Conservation (phyloP, 2,113 vertebrate genomes). For the Corydoras sp. region DNA sequence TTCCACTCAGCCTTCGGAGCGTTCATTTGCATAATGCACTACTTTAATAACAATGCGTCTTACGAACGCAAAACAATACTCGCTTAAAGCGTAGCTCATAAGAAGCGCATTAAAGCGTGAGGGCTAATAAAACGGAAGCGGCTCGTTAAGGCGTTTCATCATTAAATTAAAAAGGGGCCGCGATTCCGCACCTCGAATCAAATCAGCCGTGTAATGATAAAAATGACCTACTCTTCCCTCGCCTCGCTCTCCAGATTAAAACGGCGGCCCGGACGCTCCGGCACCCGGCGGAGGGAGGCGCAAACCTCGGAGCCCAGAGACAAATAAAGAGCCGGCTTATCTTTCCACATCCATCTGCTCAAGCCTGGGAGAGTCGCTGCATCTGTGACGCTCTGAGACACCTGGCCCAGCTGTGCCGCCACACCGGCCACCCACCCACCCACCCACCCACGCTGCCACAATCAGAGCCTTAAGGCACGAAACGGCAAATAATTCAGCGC, state of each 20-base stretch:
- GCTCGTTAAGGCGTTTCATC: constrained; percentile 4
- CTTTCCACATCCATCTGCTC: constrained; percentile 23
- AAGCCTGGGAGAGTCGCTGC: constrained; percentile 4
- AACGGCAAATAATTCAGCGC: no score
- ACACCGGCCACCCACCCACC: neutral
- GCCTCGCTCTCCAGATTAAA: neutral
- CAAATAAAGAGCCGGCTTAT: constrained; percentile 11
- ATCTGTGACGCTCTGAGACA: constrained; percentile 17
- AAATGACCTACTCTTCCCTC: constrained; percentile 1
- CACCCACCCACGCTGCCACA: no score
- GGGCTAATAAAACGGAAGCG: neutral
- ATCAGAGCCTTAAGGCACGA: no score
- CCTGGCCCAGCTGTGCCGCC: constrained; percentile 30
- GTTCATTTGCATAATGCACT: constrained; percentile 22
- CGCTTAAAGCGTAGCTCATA: neutral
- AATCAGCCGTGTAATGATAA: constrained; percentile 3
- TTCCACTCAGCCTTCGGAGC: neutral
- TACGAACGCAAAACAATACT: neutral
- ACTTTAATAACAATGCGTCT: neutral
- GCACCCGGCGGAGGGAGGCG: neutral
- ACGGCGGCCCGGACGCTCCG: neutral
- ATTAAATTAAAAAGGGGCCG: neutral
- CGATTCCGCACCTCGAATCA: constrained; percentile 8
- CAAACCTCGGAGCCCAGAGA: neutral
- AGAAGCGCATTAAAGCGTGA: neutral